A percentile compares a stretch with the other conserved stretches of the same genome.
Evolutionary conservation across 2,797 vertebrate genomes (phyloP).

Genomic region (Delichon dasypus): DNA sequence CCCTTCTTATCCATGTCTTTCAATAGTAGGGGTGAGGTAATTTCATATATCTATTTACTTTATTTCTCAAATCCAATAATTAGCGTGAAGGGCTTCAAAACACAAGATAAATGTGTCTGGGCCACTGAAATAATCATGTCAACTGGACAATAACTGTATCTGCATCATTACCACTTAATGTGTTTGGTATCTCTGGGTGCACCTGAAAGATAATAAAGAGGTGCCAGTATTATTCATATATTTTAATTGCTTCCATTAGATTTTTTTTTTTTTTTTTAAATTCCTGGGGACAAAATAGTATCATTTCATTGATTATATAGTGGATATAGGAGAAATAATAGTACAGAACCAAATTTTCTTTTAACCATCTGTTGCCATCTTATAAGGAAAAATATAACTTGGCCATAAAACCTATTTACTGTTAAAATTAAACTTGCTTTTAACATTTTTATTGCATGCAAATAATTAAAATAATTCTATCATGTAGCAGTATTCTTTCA

Average conservation of each 20-base stretch:
- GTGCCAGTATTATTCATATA: constrained; percentile 71
- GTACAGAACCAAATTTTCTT: constrained; percentile 49
- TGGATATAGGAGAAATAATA: constrained; percentile 57
- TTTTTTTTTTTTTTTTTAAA: neutral
- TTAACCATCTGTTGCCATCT: constrained; percentile 63
- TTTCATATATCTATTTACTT: constrained; percentile 37
- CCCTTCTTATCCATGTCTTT: neutral
- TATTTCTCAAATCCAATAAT: constrained; percentile 58
- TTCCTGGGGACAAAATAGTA: constrained; percentile 67
- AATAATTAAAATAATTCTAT: constrained; percentile 75
- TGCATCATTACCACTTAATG: constrained; percentile 74
- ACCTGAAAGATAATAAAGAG: constrained; percentile 76
- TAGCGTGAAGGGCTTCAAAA: constrained; percentile 55
- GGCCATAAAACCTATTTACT: constrained; percentile 78
- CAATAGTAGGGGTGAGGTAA: constrained; percentile 18
- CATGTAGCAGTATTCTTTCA: constrained; percentile 47
- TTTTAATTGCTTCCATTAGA: constrained; percentile 74
- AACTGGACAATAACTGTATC: constrained; percentile 71
- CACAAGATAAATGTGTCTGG: constrained; percentile 55
- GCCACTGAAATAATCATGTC: constrained; percentile 63
- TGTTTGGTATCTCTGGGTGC: constrained; percentile 48
- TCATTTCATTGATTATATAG: constrained; percentile 65
- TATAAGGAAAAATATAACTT: constrained; percentile 62
- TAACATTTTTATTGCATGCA: constrained; percentile 68
- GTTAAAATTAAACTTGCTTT: constrained; percentile 78